Base-by-base conservation (phyloP, 2,113 vertebrate genomes). In the Blennius ocellaris region DNA sequence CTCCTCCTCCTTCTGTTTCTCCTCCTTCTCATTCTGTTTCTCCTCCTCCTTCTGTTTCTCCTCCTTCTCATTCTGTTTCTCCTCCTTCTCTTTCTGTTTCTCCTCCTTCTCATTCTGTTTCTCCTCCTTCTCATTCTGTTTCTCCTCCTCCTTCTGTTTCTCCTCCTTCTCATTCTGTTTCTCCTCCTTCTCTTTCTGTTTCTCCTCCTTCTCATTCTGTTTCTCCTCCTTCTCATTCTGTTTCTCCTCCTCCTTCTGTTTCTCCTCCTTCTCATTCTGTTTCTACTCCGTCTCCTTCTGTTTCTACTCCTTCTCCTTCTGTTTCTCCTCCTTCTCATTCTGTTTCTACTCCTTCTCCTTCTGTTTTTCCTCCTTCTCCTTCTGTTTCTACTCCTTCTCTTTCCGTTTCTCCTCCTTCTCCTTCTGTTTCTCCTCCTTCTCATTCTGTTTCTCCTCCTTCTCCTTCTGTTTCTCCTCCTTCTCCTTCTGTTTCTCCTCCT, bases 101-200 rank as follows among this genome's bases (percentile, higher is more conserved):
- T 5, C 69, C 40, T 71, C 76, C 58, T 50, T 38, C 51, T 75
- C 21, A 17, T 59, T 59, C 69, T 69, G 65, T 81, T 75, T 64
- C 47, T 80, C 72, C 17, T 69, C 84, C 65, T 87, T 87, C 81
- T 12, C n/a, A n/a, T n/a, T n/a, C n/a, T n/a, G n/a, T n/a, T n/a
- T n/a, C n/a, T n/a, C n/a, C n/a, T n/a, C n/a, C n/a, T n/a, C n/a
- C n/a, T n/a, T n/a, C n/a, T n/a, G n/a, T n/a, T n/a, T n/a, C 21
- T 5, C 69, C 40, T 71, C 76, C 58, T 50, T 38, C 51, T 75
- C 21, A 17, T 59, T 59, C 69, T 69, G 65, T 81, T 75, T 64
- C 47, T 80, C 72, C 17, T 69, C 84, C 65, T 87, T 87, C 81
- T 12, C n/a, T n/a, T n/a, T n/a, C n/a, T n/a, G n/a, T n/a, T n/a